Evolutionary conservation across 2,113 vertebrate species (phyloP), one percentile per base, ranked within the genome.

Genomic region (Pterophyllum scalare): DNA sequence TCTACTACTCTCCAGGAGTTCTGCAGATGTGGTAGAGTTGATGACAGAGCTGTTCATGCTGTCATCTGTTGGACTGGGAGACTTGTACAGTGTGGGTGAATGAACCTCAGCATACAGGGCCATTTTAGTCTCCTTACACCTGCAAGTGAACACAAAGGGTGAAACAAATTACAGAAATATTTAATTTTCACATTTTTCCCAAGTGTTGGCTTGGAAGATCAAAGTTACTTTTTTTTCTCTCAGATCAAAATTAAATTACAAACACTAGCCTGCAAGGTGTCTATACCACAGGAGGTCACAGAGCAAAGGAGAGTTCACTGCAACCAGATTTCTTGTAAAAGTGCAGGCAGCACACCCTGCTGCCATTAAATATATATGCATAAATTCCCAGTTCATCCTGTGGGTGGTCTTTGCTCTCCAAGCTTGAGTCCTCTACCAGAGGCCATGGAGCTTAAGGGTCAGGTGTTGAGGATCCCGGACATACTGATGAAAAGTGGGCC

Each of bases 121-220:
- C 92, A 94, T 83, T 56, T 93, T 72, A 54, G 65, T 84, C 49
- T 82, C 85, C 80, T 93, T 94, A 80, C 96, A 96, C 94, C 95
- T 96, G 87, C 13, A 33, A 76, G 17, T 52, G n/a, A 81, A 35
- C 79, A 14, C 43, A 54, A 58, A 78, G 14, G 35, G 22, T 3
- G 0, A 59, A 57, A 11, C 14, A 28, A 57, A 80, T 35, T 26
- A 19, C 31, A 79, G n/a, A 40, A 19, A 56, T 19, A 43, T 54
- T 72, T 31, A 9, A 35, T 59, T 28, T 77, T 46, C 57, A 46
- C 26, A 59, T 59, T 28, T 1, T 43, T 59, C 4, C 38, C 24
- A 72, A 77, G 56, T 11, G 5, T 46, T 60, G 22, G 19, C 22
- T 28, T 40, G 58, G 35, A 43, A 59, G 24, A 60, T 59, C 12